phyloP scores from a whole-genome alignment of 2,888 invertebrate genomes.

The Epinotia ramella region DNA sequence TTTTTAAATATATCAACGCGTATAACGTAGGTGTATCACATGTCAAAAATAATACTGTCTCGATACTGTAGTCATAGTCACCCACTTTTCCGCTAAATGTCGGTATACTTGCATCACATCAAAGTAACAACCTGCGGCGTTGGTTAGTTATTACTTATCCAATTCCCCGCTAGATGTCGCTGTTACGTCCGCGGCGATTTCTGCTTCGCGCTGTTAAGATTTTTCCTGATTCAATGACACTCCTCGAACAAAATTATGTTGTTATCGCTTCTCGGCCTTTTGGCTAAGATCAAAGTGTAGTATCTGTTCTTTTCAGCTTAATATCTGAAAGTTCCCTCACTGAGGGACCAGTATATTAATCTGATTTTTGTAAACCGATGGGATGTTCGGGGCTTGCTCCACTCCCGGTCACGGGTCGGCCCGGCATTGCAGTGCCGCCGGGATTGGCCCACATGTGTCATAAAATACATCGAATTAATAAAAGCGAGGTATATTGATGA shows the following conservation, averaged over 20 bases:
- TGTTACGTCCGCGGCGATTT: neutral
- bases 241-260: neutral
- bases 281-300: constrained; percentile 32
- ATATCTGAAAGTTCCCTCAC: constrained; percentile 46
- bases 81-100: neutral
- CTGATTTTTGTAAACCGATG: constrained; percentile 42
- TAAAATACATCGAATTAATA: too few species aligned
- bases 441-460: constrained; percentile 40
- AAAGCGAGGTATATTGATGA: too few species aligned
- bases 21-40: too few species aligned
- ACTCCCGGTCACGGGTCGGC: constrained; percentile 46
- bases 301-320: constrained; percentile 46
- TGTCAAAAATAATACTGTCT: too few species aligned
- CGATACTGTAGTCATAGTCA: neutral
- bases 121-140: too few species aligned
- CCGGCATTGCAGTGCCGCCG: constrained; percentile 47
- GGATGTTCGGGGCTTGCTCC: constrained; percentile 45
- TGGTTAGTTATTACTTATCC: neutral
- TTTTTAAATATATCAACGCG: too few species aligned
- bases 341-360: constrained; percentile 47
- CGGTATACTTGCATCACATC: too few species aligned
- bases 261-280: constrained; percentile 32
- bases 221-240: constrained; percentile 8
- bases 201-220: constrained; percentile 6
- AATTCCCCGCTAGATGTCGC: constrained; percentile 8